Evolutionary conservation across 2,888 invertebrate species (phyloP), one percentile per base, ranked within the genome.

Genomic region (Schrankia costaestrigalis): DNA sequence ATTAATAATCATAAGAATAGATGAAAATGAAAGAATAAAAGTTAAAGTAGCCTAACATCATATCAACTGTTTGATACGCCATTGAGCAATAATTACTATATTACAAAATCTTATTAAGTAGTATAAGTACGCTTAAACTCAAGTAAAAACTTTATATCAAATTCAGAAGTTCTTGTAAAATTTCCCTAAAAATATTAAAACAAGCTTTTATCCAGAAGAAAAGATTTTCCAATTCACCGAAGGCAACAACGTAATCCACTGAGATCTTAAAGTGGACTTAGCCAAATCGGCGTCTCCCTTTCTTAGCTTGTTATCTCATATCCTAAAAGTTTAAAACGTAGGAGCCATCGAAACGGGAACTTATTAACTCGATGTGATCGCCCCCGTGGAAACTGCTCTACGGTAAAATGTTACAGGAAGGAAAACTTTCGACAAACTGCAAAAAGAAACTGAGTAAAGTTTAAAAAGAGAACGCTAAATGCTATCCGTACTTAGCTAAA

Each of bases 301-400:
- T 79, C 81, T 78, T 76, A 81, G 78, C 83, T 85, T 84, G 85
- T 85, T 87, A 87, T 86, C 86, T 86, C 79, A 81, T 82, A 85
- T 84, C 86, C 86, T 76, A 86, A 86, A 87, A 87, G 85, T 87
- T 87, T 83, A 84, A 85, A 86, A 86, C 78, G 82, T 75, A 78
- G 74, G 70, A 80, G 83, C 86, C 77, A 86, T 86, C 82, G 79
- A 74, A 84, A 78, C 80, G 74, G 76, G 76, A 87, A 87, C 87
- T 86, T 87, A 87, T 87, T 87, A 87, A 86, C 86, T 86, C 78
- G 84, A 86, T 82, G 86, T 75, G 87, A 87, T 85, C 83, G 83
- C 76, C 71, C 69, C 75, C 62, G 78, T 69, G 68, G 78, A 80
- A 83, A 82, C 77, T 74, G 77, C 71, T 80, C 72, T 51, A 71